Base-by-base conservation (phyloP, 64 coral and sea anemone species). In the Pachyseris speciosa region DNA sequence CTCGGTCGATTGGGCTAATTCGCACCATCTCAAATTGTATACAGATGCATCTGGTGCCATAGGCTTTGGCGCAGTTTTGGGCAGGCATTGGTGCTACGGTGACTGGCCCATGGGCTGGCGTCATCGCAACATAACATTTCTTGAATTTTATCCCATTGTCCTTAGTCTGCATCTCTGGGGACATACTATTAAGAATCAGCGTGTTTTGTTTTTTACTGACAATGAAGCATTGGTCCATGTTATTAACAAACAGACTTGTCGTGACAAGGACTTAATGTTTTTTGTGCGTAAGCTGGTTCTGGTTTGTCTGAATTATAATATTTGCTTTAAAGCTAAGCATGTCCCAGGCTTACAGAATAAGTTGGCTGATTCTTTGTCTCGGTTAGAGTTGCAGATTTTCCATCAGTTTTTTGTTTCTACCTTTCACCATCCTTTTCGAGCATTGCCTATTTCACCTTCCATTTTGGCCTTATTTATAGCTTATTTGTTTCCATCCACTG, bases 161-260 rank as follows among this genome's bases (percentile, higher is more conserved):
- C 58, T 61, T 61, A 61, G 58, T 61, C 22, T 61, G 58, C 9
- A 25, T 61, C 58, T 61, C n/a, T 61, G 58, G 20, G 58, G 58
- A 25, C 20, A 61, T 61, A 61, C 58, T 61, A 61, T 87, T 38
- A 30, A 57, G 31, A 87, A 80, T 51, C 72, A 74, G 3, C 68
- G 84, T 55, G 65, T 80, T 41, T 68, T 86, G 27, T 92, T 92
- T 84, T 92, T 84, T 73, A 92, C 89, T 32, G 89, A 92, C 47
- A 92, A 84, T 48, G 75, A 43, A 42, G 88, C 63, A 63, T 83
- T 91, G 28, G 88, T 83, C 26, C 64, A 83, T 69, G 64, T 85
- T 44, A 72, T 92, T 39, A 92, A 84, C 57, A 84, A 60, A 70
- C 49, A 68, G 32, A 33, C 64, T 34, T 91, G 57, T 83, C 9